Evolutionary conservation across 2,113 vertebrate genomes (phyloP).

Genomic region (Serinus canaria): DNA sequence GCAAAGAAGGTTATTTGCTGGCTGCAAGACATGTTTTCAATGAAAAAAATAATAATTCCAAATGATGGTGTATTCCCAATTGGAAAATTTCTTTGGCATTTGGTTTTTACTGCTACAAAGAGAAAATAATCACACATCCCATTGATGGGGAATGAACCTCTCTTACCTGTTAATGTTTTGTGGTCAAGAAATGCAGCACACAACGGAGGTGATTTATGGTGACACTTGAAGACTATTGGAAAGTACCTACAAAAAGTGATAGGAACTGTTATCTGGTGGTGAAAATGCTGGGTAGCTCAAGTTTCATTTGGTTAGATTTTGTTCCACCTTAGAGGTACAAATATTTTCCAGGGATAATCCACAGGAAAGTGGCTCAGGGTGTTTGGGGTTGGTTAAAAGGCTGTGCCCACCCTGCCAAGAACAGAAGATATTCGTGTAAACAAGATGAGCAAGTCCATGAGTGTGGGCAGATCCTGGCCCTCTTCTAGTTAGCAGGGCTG

Average conservation of each 20-base stretch:
- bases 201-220: neutral
- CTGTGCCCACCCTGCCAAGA: neutral
- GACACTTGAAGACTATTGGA: neutral
- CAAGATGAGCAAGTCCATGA: neutral
- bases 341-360: neutral
- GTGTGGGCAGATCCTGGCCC: neutral
- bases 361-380: neutral
- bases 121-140: neutral
- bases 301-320: neutral
- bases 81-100: neutral
- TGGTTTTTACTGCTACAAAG: neutral
- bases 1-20: neutral
- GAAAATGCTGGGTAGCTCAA: neutral
- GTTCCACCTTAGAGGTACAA: neutral
- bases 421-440: neutral
- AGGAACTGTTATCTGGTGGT: neutral
- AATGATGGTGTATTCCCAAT: neutral
- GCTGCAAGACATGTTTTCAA: neutral
- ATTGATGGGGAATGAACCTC: neutral
- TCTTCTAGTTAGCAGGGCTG: neutral
- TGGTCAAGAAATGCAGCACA: neutral
- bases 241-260: neutral
- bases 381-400: neutral
- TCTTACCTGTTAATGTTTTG: neutral
- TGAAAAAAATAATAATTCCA: neutral